Evolutionary conservation across 1,140 invertebrate genomes (phyloP).

Genomic region (Helicoverpa zea): DNA sequence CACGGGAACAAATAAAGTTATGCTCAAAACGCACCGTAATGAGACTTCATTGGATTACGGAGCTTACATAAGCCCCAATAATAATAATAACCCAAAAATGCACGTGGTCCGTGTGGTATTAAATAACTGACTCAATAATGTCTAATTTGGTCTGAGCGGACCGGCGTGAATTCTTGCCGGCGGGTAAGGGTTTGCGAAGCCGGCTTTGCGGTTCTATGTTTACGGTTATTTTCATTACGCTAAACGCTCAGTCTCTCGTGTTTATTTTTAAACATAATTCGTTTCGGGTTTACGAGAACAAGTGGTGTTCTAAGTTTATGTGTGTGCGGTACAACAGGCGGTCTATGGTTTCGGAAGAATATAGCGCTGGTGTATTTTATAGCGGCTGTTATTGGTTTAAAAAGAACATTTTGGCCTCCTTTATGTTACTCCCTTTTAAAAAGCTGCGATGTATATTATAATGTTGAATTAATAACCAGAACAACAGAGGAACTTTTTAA

Average conservation of each 20-base stretch:
- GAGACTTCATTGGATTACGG: slow-evolving; percentile 85
- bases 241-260: slow-evolving; percentile 54
- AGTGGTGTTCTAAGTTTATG: slow-evolving; percentile 31
- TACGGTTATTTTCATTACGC: slow-evolving; percentile 78
- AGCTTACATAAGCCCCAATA: slow-evolving; percentile 80
- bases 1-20: slow-evolving; percentile 81
- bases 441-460: no score
- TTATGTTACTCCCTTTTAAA: no score
- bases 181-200: slow-evolving; percentile 34
- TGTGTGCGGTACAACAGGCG: slow-evolving; percentile 1
- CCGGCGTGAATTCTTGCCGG: slow-evolving; percentile 65
- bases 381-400: no score
- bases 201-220: slow-evolving; percentile 66
- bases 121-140: slow-evolving; percentile 85
- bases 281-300: slow-evolving; percentile 32
- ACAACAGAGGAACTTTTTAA: no score
- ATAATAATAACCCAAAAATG: slow-evolving; percentile 84
- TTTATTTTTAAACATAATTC: slow-evolving; percentile 56
- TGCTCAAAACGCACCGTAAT: slow-evolving; percentile 78
- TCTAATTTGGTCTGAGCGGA: slow-evolving; percentile 76
- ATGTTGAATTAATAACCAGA: no score
- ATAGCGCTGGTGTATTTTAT: background rate
- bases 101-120: slow-evolving; percentile 76
- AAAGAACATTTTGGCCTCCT: no score
- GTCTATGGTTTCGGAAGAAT: background rate